Evolutionary conservation across 2,888 invertebrate species (phyloP).

Genomic region (Agrotis exclamationis): DNA sequence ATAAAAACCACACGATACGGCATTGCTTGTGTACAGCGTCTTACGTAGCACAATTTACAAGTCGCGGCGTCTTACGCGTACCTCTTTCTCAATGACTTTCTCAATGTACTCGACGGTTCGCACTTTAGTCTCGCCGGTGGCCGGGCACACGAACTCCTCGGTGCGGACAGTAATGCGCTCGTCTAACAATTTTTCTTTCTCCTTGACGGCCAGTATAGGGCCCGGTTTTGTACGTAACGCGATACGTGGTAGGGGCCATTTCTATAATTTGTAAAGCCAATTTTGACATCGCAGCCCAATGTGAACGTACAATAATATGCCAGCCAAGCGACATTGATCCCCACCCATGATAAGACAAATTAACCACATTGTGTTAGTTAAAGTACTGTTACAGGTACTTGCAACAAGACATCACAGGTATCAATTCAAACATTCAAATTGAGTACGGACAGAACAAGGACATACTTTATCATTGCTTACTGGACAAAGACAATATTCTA

Average conservation of each 20-base stretch:
- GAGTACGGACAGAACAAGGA: slow-evolving; percentile 40
- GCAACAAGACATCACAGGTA: slow-evolving; percentile 48
- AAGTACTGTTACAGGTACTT: slow-evolving; percentile 61
- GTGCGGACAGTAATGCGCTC: slow-evolving; percentile 97
- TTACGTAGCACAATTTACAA: slow-evolving; percentile 85
- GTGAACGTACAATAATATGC: slow-evolving; percentile 77
- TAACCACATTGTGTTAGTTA: slow-evolving; percentile 74
- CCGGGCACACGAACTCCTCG: slow-evolving; percentile 96
- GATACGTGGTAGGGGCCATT: slow-evolving; percentile 95
- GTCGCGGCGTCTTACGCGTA: slow-evolving; percentile 88
- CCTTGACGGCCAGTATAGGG: slow-evolving; percentile 95
- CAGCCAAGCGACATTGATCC: slow-evolving; percentile 83
- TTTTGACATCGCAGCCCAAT: slow-evolving; percentile 86
- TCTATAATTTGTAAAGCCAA: slow-evolving; percentile 91
- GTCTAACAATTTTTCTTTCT: slow-evolving; percentile 97
- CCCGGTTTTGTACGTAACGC: slow-evolving; percentile 97
- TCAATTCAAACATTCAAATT: slow-evolving; percentile 44
- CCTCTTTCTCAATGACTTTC: slow-evolving; percentile 99
- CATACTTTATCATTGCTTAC: slow-evolving; percentile 58
- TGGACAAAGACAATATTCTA: slow-evolving; percentile 70
- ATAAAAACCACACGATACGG: slow-evolving; percentile 85
- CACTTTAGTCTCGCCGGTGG: slow-evolving; percentile 96
- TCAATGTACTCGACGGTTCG: slow-evolving; percentile 98
- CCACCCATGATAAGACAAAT: slow-evolving; percentile 71
- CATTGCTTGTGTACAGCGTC: slow-evolving; percentile 89